Percentiles rank a stretch among this genome's conserved stretches.
Evolutionary conservation across 2,888 invertebrate genomes (phyloP).

Genomic region (Macrosiphum euphorbiae): DNA sequence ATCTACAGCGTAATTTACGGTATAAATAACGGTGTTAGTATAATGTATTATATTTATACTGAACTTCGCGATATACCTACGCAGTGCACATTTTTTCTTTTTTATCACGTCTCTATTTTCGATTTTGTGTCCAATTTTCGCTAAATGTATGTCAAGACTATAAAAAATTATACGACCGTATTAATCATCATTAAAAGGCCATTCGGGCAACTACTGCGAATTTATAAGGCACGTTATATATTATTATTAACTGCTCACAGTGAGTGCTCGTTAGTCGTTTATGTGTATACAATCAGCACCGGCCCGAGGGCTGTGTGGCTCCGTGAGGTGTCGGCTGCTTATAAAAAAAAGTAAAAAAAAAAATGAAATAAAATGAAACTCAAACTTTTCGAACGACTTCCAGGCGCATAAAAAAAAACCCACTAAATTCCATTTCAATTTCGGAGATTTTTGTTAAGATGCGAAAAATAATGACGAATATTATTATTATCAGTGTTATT

Average conservation of each 20-base stretch:
- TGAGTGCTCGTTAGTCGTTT: conserved; percentile 12
- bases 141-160: neutral
- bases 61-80: neutral
- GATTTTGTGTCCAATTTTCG: neutral
- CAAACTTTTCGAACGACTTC: neutral
- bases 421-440: neutral
- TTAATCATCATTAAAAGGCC: conserved; percentile 5
- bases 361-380: neutral
- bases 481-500: neutral
- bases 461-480: neutral
- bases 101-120: neutral
- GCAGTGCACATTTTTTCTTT: neutral
- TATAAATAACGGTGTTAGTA: neutral
- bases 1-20: neutral
- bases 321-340: neutral
- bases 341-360: neutral
- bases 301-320: neutral
- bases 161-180: conserved; percentile 11
- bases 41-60: neutral
- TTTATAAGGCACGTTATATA: neutral
- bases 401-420: neutral
- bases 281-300: neutral
- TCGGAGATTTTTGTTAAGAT: neutral
- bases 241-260: neutral
- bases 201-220: neutral